Conservation (phyloP, 2,797 vertebrate genomes). For the Gallinago solitaria region DNA sequence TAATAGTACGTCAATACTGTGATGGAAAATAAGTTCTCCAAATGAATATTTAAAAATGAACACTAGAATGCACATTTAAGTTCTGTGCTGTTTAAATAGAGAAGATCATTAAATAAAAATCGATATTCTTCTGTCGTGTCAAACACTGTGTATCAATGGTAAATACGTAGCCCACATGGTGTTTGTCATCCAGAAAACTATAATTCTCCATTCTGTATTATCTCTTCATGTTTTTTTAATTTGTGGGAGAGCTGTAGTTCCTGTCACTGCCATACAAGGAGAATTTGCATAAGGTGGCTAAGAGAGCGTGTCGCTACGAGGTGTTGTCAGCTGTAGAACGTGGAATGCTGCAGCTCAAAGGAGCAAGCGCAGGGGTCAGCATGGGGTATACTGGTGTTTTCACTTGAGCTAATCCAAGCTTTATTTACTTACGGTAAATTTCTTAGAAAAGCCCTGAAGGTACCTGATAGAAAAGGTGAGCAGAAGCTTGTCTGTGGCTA, state of each 20-base stretch:
- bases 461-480: background rate
- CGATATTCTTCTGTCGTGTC: background rate
- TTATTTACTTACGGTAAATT: background rate
- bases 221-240: background rate
- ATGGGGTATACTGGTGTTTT: background rate
- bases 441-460: background rate
- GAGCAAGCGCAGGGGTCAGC: background rate
- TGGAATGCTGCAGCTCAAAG: background rate
- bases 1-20: background rate
- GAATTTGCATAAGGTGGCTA: background rate
- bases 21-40: background rate
- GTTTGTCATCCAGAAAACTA: slow-evolving; percentile 14
- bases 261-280: background rate
- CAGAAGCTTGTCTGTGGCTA: background rate
- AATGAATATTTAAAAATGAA: background rate
- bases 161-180: background rate
- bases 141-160: background rate
- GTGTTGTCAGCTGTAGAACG: background rate
- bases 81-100: background rate
- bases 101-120: background rate
- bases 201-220: background rate
- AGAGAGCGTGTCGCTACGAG: background rate
- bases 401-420: background rate
- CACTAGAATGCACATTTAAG: background rate
- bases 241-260: background rate